phyloP scores from a whole-genome alignment of 2,888 invertebrate genomes.

The Campoplex nolae region DNA sequence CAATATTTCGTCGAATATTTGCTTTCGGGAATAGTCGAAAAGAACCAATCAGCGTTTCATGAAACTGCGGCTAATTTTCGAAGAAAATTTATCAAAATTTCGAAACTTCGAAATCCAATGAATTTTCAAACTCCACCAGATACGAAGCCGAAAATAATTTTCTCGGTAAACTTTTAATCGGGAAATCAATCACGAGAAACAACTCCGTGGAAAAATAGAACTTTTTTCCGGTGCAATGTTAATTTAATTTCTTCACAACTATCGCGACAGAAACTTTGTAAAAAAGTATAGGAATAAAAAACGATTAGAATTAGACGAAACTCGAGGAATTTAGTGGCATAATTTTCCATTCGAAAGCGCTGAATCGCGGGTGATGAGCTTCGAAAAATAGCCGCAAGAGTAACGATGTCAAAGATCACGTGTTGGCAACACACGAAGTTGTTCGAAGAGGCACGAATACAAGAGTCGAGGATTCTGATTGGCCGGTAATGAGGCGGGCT shows the following conservation, averaged over 20 bases:
- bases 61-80: neutral
- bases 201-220: neutral
- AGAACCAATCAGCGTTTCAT: neutral
- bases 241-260: neutral
- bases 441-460: conserved; percentile 6
- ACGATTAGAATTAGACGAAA: neutral
- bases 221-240: neutral
- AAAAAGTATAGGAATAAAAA: neutral
- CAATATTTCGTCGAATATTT: neutral
- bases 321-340: neutral
- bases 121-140: neutral
- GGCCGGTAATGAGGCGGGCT: conserved; percentile 29
- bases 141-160: neutral
- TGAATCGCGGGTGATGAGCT: conserved; percentile 44
- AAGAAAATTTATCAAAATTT: neutral
- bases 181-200: neutral
- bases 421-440: conserved; percentile 3
- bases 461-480: conserved; percentile 22
- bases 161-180: neutral
- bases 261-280: neutral
- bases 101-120: neutral
- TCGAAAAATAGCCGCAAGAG: conserved; percentile 1
- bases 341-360: conserved; percentile 35
- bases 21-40: neutral
- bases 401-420: conserved; percentile 5